Evolutionary conservation across 2,797 vertebrate genomes (phyloP), one percentile per base, ranked within the genome.

Genomic region (Kryptopterus vitreolus): DNA sequence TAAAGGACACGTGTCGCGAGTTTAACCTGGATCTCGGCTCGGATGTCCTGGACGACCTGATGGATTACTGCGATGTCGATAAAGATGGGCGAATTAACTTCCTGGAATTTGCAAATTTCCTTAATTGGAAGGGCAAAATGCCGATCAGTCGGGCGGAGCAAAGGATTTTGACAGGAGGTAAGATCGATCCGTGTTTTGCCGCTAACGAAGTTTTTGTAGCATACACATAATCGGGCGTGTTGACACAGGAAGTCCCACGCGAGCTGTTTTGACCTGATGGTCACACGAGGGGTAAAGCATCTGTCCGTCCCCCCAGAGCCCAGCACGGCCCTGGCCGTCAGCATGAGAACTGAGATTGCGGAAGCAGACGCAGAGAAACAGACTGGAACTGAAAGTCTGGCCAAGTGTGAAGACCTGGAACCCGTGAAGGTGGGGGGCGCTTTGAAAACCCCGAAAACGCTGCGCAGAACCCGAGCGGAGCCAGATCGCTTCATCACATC

Each of bases 121-220:
- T 98, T 76, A 97, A 92, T 88, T 98, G 95, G 96, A 97, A 97
- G 91, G 92, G 96, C 86, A 95, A 89, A 90, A 92, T 90, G 87
- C 89, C 91, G 7, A 77, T 96, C 83, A 89, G 84, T 73, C 85
- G 87, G 0, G 82, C 52, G 81, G 96, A 96, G 85, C 90, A 95
- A 84, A 87, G 77, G 38, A 88, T 95, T 70, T 63, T 95, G 78
- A 90, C 88, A 33, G 88, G 88, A 86, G 94, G 89, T 93, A 79
- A 84, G 55, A 35, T 38, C n/a, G 13, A 24, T 35, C 0, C 1
- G 11, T 8, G 35, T 22, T 61, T 76, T 18, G 50, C 2, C 38
- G 29, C 43, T 35, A 53, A 38, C 9, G 4, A 15, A 50, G n/a
- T 46, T 68, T 68, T 69, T 48, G 15, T 48, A 46, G 5, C 26